Conservation (phyloP, 2,888 invertebrate genomes). For the Perithous albicinctus region DNA sequence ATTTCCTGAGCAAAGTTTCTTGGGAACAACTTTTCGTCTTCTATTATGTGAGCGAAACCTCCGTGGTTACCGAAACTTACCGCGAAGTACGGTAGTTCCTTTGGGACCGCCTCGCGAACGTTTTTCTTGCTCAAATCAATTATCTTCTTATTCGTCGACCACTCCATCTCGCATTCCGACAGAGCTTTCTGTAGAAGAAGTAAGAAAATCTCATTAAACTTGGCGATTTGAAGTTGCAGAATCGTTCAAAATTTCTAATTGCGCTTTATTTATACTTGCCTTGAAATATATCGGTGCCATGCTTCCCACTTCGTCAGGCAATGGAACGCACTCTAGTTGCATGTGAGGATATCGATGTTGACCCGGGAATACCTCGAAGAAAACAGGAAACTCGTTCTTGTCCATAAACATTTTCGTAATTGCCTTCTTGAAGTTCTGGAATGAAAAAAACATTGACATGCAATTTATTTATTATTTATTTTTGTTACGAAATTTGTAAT, state of each 20-base stretch:
- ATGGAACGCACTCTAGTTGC: slow-evolving; percentile 94
- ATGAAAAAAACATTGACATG: slow-evolving; percentile 1
- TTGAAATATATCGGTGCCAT: slow-evolving; percentile 98
- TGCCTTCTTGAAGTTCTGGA: slow-evolving; percentile 90
- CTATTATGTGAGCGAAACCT: slow-evolving; percentile 98
- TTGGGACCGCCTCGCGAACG: slow-evolving; percentile 93
- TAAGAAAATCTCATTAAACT: not conserved
- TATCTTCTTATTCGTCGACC: slow-evolving; percentile 97
- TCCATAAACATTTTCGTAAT: slow-evolving; percentile 91
- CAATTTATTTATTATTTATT: not conserved
- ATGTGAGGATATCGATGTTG: slow-evolving; percentile 93
- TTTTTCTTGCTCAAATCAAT: slow-evolving; percentile 90
- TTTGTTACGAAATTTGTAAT: too few species aligned
- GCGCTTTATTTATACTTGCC: slow-evolving; percentile 80
- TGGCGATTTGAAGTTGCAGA: not conserved
- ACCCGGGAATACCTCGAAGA: slow-evolving; percentile 94
- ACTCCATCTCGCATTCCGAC: slow-evolving; percentile 97
- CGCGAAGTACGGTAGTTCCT: slow-evolving; percentile 97
- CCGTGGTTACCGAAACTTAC: slow-evolving; percentile 96
- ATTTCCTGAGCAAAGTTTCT: slow-evolving; percentile 96
- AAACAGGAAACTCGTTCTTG: slow-evolving; percentile 92
- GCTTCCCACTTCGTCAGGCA: slow-evolving; percentile 93
- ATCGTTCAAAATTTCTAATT: slow-evolving; percentile 2
- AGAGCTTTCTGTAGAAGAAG: slow-evolving; percentile 90
- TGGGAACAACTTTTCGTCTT: slow-evolving; percentile 95